These are phyloP conservation scores for Hymenochirus boettgeri DNA, from an alignment of 2,113 vertebrate species.

Conservation along the genomic window DNA sequence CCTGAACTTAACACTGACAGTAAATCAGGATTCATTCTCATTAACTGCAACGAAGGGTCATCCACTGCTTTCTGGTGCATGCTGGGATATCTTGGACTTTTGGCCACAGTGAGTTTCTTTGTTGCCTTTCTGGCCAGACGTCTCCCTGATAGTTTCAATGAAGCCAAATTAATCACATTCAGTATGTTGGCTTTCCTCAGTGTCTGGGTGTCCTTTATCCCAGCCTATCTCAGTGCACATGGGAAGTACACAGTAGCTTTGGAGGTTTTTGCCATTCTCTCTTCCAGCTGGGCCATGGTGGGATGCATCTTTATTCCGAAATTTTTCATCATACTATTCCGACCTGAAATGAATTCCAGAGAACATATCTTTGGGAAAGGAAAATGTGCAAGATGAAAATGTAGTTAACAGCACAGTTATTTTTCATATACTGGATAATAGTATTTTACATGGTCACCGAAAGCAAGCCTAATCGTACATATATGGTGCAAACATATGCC, in stretches of 20 bases:
- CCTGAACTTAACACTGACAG: not conserved
- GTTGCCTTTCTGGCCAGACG: constrained; percentile 32
- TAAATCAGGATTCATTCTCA: constrained; percentile 24
- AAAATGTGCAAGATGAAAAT: too few species aligned
- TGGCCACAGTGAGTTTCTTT: constrained; percentile 33
- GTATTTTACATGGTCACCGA: too few species aligned
- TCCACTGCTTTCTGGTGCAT: constrained; percentile 47
- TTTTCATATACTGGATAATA: too few species aligned
- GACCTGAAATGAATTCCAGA: too few species aligned
- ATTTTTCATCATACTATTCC: too few species aligned
- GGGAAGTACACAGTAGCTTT: constrained; percentile 8
- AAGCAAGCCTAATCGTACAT: too few species aligned
- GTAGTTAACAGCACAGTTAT: too few species aligned
- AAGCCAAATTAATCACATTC: constrained; percentile 29
- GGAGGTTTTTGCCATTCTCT: constrained; percentile 20
- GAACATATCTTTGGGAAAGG: too few species aligned
- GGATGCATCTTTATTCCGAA: constrained; percentile 1
- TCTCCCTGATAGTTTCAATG: constrained; percentile 22
- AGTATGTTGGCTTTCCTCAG: constrained; percentile 17
- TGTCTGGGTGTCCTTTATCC: constrained; percentile 19
- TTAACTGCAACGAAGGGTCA: constrained; percentile 45
- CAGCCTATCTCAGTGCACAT: not conserved
- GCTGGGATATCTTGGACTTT: constrained; percentile 28
- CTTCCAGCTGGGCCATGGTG: constrained; percentile 18
- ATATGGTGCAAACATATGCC: too few species aligned